Evolutionary conservation across 1,140 invertebrate species (phyloP), one percentile per base, ranked within the genome.

Genomic region (Brachionus rubens): DNA sequence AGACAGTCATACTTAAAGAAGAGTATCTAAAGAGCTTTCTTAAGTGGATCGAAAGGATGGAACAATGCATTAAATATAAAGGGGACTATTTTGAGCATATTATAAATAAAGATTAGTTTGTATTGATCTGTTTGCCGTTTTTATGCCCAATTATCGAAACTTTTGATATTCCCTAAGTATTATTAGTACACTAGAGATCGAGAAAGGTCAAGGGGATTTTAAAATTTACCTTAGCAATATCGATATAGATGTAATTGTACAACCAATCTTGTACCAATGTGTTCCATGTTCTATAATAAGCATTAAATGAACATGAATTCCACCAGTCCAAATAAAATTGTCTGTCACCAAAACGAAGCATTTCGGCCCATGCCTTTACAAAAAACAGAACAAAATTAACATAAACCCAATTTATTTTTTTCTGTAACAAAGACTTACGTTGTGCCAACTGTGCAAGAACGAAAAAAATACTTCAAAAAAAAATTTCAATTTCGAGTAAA

Each of bases 241-340:
- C 94, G 79, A 89, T 90, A 82, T 95, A 97, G 24, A 98, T 87
- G 83, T 96, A 96, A 1, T 89, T 89, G 79, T 94, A 92, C 0
- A 98, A 85, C 93, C 93, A 98, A 77, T 95, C 92, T 81, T 96
- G 91, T 0, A 98, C 93, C 0, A 96, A 89, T 14, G 91, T 87
- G 81, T 98, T 98, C 94, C 95, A 98, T 4, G 90, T 91, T 54
- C 77, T 88, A 81, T 94, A 97, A 81, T 91, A 98, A 5, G 85
- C 87, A 0, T 88, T 88, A 81, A 91, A 96, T 1, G 89, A 89
- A 2, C 89, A 89, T 5, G 89, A 89, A 54, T 92, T 95, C 95
- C 95, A 98, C 95, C 94, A 98, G 80, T 96, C 93, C 80, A 84
- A 85, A 77, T 86, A 86, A 79, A 40, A 85, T 62, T 84, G 79